Evolutionary conservation across 2,113 vertebrate species (phyloP), one percentile per base, ranked within the genome.

Genomic region (Cervus canadensis): DNA sequence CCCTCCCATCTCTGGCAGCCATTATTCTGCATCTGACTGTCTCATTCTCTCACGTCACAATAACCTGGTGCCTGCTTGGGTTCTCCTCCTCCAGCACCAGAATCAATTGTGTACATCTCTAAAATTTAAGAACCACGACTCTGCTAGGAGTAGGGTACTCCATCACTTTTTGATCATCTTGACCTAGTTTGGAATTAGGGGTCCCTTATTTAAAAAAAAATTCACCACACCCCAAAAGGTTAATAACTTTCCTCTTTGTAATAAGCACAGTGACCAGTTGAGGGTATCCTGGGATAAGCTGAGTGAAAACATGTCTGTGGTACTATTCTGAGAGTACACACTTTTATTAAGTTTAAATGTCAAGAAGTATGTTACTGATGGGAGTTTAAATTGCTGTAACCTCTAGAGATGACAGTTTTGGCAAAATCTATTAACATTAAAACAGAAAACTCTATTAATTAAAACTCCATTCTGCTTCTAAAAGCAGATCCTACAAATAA

Each of bases 391-490:
- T 74, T 43, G 60, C 30, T 40, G 19, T 23, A 90, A 10, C 57
- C 30, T 83, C 48, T 79, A 16, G 50, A 92, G 23, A 28, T 76
- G 60, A 23, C 67, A 96, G 40, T 88, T 92, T 50, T 40, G 59
- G 52, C 93, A 94, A 84, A 93, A 64, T 89, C 67, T 88, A 12
- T 87, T 74, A 76, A 95, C 64, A 74, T 85, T 92, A 76, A 84
- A 67, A 60, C 43, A 89, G 57, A 85, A 93, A 78, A 62, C 33
- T 52, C 48, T 45, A 84, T 54, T 48, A 83, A 52, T 95, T 85
- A 95, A 91, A 94, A 78, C 15, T 48, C 23, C 50, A 48, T 87
- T 90, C 52, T 45, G 48, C 50, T 95, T 94, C 85, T 97, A 81
- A 95, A 94, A 89, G 78, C n/a, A 84, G 67, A 86, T 56, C 64